phyloP scores from a whole-genome alignment of 2,797 vertebrate genomes.

The Helicolenus hilgendorfi region DNA sequence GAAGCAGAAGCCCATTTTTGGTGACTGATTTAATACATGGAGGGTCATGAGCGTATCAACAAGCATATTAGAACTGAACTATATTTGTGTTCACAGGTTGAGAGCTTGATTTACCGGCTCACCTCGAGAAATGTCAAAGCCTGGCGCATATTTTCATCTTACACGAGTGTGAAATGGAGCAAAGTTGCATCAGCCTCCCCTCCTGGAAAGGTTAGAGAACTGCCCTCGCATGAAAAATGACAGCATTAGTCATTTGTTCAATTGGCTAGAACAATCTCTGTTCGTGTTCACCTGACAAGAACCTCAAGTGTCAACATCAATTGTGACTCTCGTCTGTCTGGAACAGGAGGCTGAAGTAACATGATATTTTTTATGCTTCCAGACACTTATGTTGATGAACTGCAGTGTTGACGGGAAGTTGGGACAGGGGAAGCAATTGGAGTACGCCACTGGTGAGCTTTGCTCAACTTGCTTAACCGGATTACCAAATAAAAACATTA shows the following conservation, averaged over 20 bases:
- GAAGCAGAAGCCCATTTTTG: constrained; percentile 1
- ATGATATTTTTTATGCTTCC: background rate
- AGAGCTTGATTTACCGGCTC: constrained; percentile 40
- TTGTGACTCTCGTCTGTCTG: background rate
- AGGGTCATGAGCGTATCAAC: constrained; percentile 47
- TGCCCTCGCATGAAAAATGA: constrained; percentile 5
- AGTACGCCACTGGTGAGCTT: constrained; percentile 7
- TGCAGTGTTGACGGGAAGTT: background rate
- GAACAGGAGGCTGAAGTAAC: background rate
- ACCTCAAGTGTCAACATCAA: background rate
- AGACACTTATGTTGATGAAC: background rate
- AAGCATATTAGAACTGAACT: constrained; percentile 18
- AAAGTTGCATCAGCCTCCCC: background rate
- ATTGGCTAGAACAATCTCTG: background rate
- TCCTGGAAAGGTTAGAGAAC: constrained; percentile 31
- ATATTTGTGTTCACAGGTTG: constrained; percentile 43
- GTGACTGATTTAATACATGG: constrained; percentile 45
- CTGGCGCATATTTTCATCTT: constrained; percentile 20
- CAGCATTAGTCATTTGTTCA: background rate
- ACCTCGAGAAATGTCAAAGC: constrained; percentile 62
- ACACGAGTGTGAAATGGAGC: constrained; percentile 54
- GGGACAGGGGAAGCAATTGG: background rate
- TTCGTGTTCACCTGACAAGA: constrained; percentile 7
- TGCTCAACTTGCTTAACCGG: constrained; percentile 8
- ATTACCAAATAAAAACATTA: constrained; percentile 34